Percentiles rank a stretch among this genome's conserved stretches.
Conservation (phyloP, 2,888 invertebrate species). For the Lasioglossum malachurum region DNA sequence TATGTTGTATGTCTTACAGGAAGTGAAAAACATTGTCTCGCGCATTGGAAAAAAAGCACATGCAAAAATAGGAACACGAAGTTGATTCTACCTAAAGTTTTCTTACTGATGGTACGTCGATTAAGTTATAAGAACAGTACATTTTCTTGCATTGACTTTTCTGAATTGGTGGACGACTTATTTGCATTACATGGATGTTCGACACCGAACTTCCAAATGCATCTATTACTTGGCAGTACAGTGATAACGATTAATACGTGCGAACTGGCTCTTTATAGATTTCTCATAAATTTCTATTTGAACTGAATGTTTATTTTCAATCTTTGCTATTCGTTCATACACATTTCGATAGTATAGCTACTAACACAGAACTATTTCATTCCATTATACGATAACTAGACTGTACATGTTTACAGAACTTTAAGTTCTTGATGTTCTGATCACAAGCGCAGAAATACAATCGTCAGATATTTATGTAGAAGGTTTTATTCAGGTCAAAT, state of each 20-base stretch:
- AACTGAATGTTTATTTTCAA: conserved; percentile 43
- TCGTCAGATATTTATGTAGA: not conserved
- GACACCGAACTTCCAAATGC: not conserved
- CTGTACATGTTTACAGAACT: not conserved
- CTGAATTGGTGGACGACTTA: conserved; percentile 37
- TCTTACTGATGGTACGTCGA: conserved; percentile 63
- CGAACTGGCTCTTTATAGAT: conserved; percentile 31
- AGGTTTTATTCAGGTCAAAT: conserved; percentile 7
- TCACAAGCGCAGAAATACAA: not conserved
- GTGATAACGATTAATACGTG: conserved; percentile 31
- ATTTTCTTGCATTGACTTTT: conserved; percentile 73
- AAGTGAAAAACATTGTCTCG: conserved; percentile 63
- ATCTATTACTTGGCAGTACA: conserved; percentile 9
- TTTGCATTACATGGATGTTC: conserved; percentile 43
- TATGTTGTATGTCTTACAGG: conserved; percentile 52
- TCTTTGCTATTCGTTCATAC: conserved; percentile 57
- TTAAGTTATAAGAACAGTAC: conserved; percentile 62
- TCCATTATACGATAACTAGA: conserved; percentile 54
- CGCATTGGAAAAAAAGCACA: conserved; percentile 54
- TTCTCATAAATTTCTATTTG: conserved; percentile 37
- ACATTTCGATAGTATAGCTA: conserved; percentile 48
- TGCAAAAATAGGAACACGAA: conserved; percentile 66
- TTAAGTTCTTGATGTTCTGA: not conserved
- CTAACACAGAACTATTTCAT: conserved; percentile 61
- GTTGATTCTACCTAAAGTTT: conserved; percentile 63